A percentile compares a stretch with the other conserved stretches of the same genome.
Conservation (phyloP, 37 sponge, comb jelly and placozoan genomes). For the Crambe crambe region DNA sequence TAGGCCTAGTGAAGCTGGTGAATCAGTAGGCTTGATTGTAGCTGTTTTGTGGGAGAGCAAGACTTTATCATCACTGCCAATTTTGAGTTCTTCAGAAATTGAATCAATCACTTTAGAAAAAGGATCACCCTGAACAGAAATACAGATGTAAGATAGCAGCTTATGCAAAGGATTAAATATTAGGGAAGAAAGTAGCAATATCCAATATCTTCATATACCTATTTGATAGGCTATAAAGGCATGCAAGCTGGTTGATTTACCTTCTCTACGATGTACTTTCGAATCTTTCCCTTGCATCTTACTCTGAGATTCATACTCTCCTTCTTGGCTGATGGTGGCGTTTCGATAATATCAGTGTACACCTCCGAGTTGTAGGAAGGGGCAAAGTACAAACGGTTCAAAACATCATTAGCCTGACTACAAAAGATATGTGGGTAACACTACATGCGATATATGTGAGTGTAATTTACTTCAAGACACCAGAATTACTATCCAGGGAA, state of each 20-base stretch:
- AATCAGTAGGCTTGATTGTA: constrained; percentile 32
- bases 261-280: constrained; percentile 36
- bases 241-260: constrained; percentile 11
- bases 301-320: constrained; percentile 48
- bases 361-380: background rate
- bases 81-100: constrained; percentile 31
- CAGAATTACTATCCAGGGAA: constrained; percentile 2
- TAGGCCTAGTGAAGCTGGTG: constrained; percentile 46
- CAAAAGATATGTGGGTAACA: background rate
- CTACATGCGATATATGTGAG: background rate
- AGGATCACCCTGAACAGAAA: constrained; percentile 35
- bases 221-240: too few species aligned
- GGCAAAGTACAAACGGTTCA: constrained; percentile 16
- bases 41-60: constrained; percentile 57
- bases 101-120: constrained; percentile 21
- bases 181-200: too few species aligned
- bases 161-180: too few species aligned
- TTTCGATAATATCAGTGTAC: background rate
- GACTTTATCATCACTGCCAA: constrained; percentile 21
- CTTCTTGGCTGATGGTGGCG: background rate
- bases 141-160: background rate
- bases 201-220: too few species aligned
- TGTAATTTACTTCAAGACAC: constrained; percentile 9
- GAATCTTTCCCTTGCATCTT: constrained; percentile 53
- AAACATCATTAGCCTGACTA: constrained; percentile 21